Percentiles rank a stretch among this genome's conserved stretches.
Evolutionary conservation across 1,140 invertebrate species (phyloP).

Genomic region (Drosophila bifasciata): DNA sequence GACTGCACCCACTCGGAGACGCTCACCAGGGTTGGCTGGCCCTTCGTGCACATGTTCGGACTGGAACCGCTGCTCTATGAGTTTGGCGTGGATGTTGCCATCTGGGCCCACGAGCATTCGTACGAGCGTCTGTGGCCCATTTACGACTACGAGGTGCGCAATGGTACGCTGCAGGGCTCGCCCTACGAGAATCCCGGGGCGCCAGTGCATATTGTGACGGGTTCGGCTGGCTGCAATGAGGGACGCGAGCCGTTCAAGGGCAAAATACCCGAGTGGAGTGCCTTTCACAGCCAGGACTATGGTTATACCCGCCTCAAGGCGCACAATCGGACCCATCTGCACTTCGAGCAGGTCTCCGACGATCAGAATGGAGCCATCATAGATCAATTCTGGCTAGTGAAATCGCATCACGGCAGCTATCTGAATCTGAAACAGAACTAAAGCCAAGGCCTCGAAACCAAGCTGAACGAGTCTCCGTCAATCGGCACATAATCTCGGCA

Average conservation of each 20-base stretch:
- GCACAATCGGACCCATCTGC: conserved; percentile 93
- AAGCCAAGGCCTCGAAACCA: conserved; percentile 2
- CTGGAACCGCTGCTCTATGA: conserved; percentile 94
- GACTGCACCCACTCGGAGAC: conserved; percentile 94
- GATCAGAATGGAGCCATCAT: conserved; percentile 90
- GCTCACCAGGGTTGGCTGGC: conserved; percentile 90
- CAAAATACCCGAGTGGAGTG: conserved; percentile 80
- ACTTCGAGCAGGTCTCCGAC: conserved; percentile 96
- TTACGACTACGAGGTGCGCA: conserved; percentile 94
- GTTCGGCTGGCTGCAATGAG: conserved; percentile 94
- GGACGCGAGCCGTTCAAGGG: conserved; percentile 85
- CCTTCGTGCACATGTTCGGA: conserved; percentile 89
- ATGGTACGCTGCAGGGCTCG: conserved; percentile 88
- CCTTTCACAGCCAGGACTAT: conserved; percentile 91
- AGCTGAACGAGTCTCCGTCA: conserved; percentile 36
- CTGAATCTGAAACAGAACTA: conserved; percentile 84
- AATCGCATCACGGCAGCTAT: conserved; percentile 86
- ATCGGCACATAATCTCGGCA: background rate
- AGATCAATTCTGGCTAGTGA: conserved; percentile 91
- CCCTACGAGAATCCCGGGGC: conserved; percentile 95
- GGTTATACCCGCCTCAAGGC: conserved; percentile 95
- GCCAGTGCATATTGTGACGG: conserved; percentile 96
- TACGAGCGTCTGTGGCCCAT: conserved; percentile 98
- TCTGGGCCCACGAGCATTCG: conserved; percentile 98
- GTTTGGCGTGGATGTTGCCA: conserved; percentile 95